These are phyloP conservation scores for Desmodus rotundus DNA, from an alignment of 2,113 vertebrate species.

Conservation along the genomic window DNA sequence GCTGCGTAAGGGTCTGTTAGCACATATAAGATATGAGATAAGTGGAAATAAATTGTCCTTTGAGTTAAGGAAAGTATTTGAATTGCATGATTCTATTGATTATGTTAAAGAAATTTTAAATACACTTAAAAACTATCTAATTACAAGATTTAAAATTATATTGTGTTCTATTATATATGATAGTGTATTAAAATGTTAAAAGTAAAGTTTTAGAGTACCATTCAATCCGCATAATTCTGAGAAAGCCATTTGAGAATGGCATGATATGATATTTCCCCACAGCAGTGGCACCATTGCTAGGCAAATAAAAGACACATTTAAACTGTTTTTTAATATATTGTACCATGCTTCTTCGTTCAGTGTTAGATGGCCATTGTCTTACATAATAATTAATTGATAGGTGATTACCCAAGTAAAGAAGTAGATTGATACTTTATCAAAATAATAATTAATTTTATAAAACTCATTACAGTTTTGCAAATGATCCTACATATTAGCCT, in stretches of 20 bases:
- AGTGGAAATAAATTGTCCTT: not conserved
- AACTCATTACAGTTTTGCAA: not conserved
- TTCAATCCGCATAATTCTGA: not conserved
- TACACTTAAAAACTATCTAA: not conserved
- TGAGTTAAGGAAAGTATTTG: not conserved
- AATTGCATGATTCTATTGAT: not conserved
- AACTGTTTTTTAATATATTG: not conserved
- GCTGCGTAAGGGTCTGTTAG: not conserved
- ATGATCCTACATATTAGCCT: not conserved
- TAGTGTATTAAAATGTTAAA: not conserved
- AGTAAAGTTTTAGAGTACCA: not conserved
- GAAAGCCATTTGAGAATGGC: not conserved
- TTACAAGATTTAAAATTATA: not conserved
- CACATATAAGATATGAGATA: not conserved
- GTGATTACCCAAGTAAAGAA: not conserved
- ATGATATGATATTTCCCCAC: not conserved
- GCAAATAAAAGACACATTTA: not conserved
- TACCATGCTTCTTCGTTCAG: not conserved
- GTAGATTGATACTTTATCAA: not conserved
- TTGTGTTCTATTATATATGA: not conserved
- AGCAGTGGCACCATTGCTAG: not conserved
- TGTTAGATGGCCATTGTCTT: not conserved
- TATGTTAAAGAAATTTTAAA: not conserved
- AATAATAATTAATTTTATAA: not conserved
- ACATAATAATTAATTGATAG: not conserved